Conservation (phyloP, 2,113 vertebrate species). For the Silurus meridionalis region DNA sequence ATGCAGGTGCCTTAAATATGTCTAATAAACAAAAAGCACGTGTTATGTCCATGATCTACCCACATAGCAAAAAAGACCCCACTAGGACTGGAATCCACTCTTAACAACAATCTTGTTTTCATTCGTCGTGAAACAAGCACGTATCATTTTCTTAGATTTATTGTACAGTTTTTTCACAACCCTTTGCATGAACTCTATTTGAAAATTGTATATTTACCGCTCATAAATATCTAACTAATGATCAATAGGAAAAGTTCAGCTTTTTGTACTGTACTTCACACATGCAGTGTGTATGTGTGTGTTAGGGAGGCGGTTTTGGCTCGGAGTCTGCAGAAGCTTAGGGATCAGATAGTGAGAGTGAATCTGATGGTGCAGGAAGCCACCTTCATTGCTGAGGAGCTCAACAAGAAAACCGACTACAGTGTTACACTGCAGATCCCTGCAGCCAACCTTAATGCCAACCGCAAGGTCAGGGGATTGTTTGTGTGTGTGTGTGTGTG, state of each 20-base stretch:
- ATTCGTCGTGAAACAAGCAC: not conserved
- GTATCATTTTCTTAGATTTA: not conserved
- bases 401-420: conserved; percentile 92
- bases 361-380: conserved; percentile 89
- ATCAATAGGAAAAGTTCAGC: not conserved
- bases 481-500: not conserved
- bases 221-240: not conserved
- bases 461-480: conserved; percentile 84
- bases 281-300: not conserved
- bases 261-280: not conserved
- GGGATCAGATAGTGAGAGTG: conserved; percentile 89
- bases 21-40: not conserved
- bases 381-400: conserved; percentile 84
- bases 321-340: conserved; percentile 84
- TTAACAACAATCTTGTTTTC: not conserved
- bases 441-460: conserved; percentile 91
- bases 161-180: not conserved
- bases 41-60: not conserved
- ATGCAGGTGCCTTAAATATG: not conserved
- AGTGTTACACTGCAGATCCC: conserved; percentile 94
- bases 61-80: not conserved
- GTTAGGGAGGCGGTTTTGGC: conserved; percentile 86
- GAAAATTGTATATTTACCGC: not conserved
- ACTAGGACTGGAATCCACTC: not conserved
- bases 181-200: not conserved